These are phyloP conservation scores for Anoplius nigerrimus DNA, from an alignment of 2,888 invertebrate genomes.

Conservation along the genomic window DNA sequence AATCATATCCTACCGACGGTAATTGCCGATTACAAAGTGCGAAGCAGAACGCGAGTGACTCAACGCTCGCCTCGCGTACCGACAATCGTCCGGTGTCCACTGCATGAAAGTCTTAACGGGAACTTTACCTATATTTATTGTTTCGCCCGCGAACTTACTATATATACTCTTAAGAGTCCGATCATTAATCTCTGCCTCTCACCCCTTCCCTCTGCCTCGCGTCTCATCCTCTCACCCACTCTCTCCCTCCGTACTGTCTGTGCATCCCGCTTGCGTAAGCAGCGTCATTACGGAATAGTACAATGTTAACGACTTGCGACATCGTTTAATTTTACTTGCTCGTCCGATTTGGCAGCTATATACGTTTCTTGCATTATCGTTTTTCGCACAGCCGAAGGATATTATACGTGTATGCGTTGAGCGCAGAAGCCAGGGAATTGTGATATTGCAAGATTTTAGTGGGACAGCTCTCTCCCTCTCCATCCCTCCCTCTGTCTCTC, in stretches of 20 bases:
- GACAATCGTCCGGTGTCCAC: conserved; percentile 50
- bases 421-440: too few relatives aligned
- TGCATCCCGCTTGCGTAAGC: too few relatives aligned
- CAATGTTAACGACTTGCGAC: background rate
- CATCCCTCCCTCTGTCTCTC: too few relatives aligned
- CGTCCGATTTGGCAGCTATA: background rate
- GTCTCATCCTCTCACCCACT: background rate
- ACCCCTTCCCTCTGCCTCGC: background rate
- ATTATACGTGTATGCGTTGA: background rate
- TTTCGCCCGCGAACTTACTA: conserved; percentile 2
- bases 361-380: too few relatives aligned
- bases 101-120: conserved; percentile 20
- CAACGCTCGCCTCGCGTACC: conserved; percentile 43
- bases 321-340: conserved; percentile 5
- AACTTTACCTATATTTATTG: background rate
- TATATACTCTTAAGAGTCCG: background rate
- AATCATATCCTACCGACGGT: too few relatives aligned
- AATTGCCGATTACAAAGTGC: too few relatives aligned
- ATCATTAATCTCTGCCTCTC: conserved; percentile 1
- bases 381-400: conserved; percentile 1
- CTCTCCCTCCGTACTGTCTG: background rate
- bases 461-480: too few relatives aligned
- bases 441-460: too few relatives aligned
- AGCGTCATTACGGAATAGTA: too few relatives aligned
- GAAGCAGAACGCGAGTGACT: conserved; percentile 44